Evolutionary conservation across 2,113 vertebrate genomes (phyloP).

Genomic region (Kryptolebias marmoratus): DNA sequence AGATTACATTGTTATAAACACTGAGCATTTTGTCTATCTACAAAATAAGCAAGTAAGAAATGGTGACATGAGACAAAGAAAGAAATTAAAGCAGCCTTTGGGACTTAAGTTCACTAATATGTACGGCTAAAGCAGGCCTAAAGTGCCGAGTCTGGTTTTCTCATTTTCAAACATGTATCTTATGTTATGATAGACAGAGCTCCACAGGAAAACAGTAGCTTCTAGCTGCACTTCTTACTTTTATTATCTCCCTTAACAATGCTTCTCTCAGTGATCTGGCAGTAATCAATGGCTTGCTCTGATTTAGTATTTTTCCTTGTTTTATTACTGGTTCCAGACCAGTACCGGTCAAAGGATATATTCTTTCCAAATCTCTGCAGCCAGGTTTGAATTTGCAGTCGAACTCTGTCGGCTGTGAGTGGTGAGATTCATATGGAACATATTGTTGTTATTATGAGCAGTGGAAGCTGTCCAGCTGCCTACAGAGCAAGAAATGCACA

Average conservation of each 20-base stretch:
- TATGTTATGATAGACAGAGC: not conserved
- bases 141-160: no score
- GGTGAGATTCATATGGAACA: slow-evolving; percentile 68
- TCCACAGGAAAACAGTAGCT: slow-evolving; percentile 25
- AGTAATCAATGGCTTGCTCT: slow-evolving; percentile 10
- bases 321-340: slow-evolving; percentile 48
- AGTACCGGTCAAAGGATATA: slow-evolving; percentile 50
- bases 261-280: not conserved
- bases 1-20: no score
- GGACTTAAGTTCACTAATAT: no score
- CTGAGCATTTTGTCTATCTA: no score
- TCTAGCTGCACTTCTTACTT: slow-evolving; percentile 4
- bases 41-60: no score
- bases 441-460: slow-evolving; percentile 69
- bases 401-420: slow-evolving; percentile 53
- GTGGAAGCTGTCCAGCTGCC: slow-evolving; percentile 70
- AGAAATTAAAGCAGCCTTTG: no score
- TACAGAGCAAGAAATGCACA: slow-evolving; percentile 53
- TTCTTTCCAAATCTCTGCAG: slow-evolving; percentile 47
- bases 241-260: slow-evolving; percentile 26
- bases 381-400: slow-evolving; percentile 32
- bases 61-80: no score
- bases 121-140: no score
- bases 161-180: not conserved
- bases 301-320: slow-evolving; percentile 53